Conservation (phyloP, 2,888 invertebrate species). For the Galerucella nymphaeae region DNA sequence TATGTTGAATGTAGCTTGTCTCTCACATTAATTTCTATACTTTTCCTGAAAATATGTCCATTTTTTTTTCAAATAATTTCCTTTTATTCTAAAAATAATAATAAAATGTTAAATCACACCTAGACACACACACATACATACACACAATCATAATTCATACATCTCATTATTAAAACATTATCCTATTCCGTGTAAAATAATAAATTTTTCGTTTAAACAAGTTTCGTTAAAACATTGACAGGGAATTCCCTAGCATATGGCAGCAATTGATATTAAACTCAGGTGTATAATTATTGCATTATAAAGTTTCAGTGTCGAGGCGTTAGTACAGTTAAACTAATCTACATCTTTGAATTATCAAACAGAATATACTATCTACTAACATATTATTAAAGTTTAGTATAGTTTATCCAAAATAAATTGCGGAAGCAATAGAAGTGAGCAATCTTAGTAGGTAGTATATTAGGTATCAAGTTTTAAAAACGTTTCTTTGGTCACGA, state of each 20-base stretch:
- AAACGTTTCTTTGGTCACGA: too few relatives aligned
- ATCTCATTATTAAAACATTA: conserved; percentile 6
- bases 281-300: conserved; percentile 40
- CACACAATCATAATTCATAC: neutral
- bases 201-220: neutral
- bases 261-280: conserved; percentile 40
- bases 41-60: too few relatives aligned
- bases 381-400: neutral
- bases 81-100: neutral
- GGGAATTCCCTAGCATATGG: conserved; percentile 42
- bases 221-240: conserved; percentile 17
- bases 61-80: neutral
- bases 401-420: neutral
- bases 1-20: too few relatives aligned
- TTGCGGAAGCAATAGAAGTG: neutral
- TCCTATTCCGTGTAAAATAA: conserved; percentile 13
- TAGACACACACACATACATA: neutral
- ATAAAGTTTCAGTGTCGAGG: conserved; percentile 2
- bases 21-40: too few relatives aligned
- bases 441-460: too few relatives aligned
- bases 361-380: neutral
- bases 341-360: neutral
- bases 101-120: neutral
- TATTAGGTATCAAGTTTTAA: too few relatives aligned
- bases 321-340: conserved; percentile 27